These are phyloP conservation scores for Alfaro cultratus DNA, from an alignment of 2,797 vertebrate species.

Conservation along the genomic window DNA sequence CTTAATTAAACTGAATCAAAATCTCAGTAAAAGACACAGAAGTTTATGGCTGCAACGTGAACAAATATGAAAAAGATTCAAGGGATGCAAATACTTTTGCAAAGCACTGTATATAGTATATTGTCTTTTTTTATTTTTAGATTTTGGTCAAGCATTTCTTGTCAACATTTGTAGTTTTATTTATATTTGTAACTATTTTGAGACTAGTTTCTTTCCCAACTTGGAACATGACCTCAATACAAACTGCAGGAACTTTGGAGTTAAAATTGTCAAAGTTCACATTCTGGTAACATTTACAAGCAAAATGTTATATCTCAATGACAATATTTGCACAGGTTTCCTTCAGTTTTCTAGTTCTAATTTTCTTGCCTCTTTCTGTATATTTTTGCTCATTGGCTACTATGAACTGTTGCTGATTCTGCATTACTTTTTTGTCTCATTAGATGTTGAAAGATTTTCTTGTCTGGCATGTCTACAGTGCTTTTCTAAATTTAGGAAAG, in stretches of 20 bases:
- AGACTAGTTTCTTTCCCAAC: background rate
- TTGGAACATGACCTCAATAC: background rate
- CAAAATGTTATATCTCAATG: background rate
- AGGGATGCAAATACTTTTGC: background rate
- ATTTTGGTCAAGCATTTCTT: background rate
- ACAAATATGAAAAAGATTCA: background rate
- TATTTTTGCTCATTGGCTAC: background rate
- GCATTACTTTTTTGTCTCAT: background rate
- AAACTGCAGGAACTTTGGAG: background rate
- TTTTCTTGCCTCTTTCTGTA: background rate
- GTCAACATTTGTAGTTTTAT: background rate
- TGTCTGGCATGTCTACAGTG: constrained; percentile 9
- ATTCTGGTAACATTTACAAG: background rate
- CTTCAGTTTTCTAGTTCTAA: background rate
- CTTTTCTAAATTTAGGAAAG: constrained; percentile 17
- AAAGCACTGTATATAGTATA: background rate
- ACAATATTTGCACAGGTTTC: background rate
- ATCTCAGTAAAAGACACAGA: background rate
- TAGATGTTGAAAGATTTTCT: background rate
- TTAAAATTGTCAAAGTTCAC: background rate
- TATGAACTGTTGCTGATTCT: background rate
- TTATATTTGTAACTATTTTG: background rate
- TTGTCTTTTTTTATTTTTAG: background rate
- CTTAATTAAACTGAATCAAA: background rate
- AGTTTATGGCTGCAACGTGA: background rate